phyloP scores from a whole-genome alignment of 1,140 invertebrate species.

The Zophobas morio region DNA sequence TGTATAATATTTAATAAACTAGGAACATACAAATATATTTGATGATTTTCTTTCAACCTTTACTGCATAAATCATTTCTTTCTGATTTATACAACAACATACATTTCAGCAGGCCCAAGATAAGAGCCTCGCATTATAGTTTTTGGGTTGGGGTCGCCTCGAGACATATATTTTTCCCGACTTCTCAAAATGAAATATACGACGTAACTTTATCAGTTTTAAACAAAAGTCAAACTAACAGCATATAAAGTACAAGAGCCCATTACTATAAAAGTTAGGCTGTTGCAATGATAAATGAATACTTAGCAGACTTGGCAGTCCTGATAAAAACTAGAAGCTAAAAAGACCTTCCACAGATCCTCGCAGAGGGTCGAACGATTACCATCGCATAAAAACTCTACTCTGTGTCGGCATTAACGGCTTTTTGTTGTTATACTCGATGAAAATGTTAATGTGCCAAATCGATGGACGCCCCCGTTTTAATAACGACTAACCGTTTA shows the following conservation, averaged over 20 bases:
- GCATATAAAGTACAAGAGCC: conserved; percentile 48
- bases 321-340: conserved; percentile 49
- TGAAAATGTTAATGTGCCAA: conserved; percentile 49
- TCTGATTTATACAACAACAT: neutral
- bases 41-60: no score
- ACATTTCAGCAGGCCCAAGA: neutral
- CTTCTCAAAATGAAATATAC: conserved; percentile 39
- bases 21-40: no score
- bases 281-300: conserved; percentile 50
- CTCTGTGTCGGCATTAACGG: conserved; percentile 40
- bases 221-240: conserved; percentile 48
- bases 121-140: neutral
- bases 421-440: conserved; percentile 44
- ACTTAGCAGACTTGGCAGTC: conserved; percentile 49
- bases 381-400: conserved; percentile 43
- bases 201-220: conserved; percentile 39
- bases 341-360: conserved; percentile 43
- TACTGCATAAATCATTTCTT: neutral
- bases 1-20: no score
- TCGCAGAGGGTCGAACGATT: conserved; percentile 44
- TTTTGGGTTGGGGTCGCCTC: neutral
- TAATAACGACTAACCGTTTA: conserved; percentile 27
- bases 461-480: conserved; percentile 33
- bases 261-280: conserved; percentile 49
- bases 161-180: conserved; percentile 18